phyloP scores from a whole-genome alignment of 2,888 invertebrate genomes.

The Hedychridium roseum region DNA sequence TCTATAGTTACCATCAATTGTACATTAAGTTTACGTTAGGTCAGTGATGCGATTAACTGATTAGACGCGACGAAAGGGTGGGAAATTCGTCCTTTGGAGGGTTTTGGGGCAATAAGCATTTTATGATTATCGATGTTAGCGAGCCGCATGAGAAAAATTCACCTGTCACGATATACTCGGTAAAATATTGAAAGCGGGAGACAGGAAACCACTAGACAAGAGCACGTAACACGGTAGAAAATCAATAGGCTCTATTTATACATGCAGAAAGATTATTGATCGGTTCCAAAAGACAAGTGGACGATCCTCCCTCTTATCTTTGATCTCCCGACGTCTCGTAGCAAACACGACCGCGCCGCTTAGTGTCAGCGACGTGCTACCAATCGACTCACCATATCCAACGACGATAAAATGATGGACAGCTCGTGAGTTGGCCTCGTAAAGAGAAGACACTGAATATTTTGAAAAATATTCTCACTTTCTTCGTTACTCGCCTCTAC shows the following conservation, averaged over 20 bases:
- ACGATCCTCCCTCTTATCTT: background rate
- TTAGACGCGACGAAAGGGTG: too few relatives aligned
- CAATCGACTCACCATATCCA: too few relatives aligned
- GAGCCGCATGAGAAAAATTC: background rate
- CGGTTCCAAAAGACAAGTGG: background rate
- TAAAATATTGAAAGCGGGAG: slow-evolving; percentile 1
- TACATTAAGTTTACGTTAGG: too few relatives aligned
- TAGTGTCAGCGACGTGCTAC: too few relatives aligned
- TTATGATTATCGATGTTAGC: background rate
- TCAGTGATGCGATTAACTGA: too few relatives aligned
- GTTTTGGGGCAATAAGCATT: background rate
- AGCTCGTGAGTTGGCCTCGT: too few relatives aligned
- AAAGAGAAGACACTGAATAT: too few relatives aligned
- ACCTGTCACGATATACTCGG: background rate
- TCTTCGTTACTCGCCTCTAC: too few relatives aligned
- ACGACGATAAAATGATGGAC: too few relatives aligned
- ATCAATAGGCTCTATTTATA: slow-evolving; percentile 1
- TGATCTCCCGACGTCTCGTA: background rate
- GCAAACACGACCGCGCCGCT: background rate
- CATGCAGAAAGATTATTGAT: background rate
- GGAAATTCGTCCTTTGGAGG: too few relatives aligned
- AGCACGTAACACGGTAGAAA: background rate
- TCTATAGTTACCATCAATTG: too few relatives aligned
- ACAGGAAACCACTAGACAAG: background rate
- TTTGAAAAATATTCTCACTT: too few relatives aligned